These are phyloP conservation scores for Dunckerocampus dactyliophorus DNA, from an alignment of 2,113 vertebrate genomes.

Conservation along the genomic window DNA sequence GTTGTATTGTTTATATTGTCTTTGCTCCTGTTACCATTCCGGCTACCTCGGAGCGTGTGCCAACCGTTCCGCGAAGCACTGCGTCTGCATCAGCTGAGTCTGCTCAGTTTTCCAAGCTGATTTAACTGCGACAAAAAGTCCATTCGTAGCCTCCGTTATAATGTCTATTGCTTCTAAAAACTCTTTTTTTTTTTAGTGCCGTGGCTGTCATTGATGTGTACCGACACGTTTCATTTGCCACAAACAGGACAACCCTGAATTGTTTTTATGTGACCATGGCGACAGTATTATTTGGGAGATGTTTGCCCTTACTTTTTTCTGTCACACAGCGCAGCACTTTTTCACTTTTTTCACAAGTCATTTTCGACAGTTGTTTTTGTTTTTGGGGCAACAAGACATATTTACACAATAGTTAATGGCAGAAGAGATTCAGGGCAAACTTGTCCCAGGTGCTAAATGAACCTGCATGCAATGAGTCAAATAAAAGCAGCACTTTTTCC, in stretches of 20 bases:
- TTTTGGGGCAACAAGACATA: no score
- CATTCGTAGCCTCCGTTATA: background rate
- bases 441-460: background rate
- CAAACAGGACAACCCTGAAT: background rate
- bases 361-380: no score
- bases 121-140: background rate
- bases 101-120: constrained; percentile 12
- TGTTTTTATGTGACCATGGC: background rate
- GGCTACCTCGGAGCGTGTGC: constrained; percentile 79
- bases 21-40: constrained; percentile 61
- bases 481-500: constrained; percentile 37
- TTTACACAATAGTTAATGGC: no score
- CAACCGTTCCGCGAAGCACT: constrained; percentile 32
- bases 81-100: constrained; percentile 8
- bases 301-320: background rate
- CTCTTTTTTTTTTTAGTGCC: background rate
- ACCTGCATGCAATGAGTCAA: background rate
- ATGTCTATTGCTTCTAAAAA: background rate
- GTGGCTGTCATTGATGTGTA: background rate
- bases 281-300: constrained; percentile 2
- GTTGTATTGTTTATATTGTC: constrained; percentile 60
- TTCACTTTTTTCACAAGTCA: background rate
- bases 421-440: background rate
- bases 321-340: background rate
- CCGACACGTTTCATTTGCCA: background rate